These are phyloP conservation scores for Scaptomyza pallida DNA, from an alignment of 1,140 invertebrate genomes.

Conservation along the genomic window DNA sequence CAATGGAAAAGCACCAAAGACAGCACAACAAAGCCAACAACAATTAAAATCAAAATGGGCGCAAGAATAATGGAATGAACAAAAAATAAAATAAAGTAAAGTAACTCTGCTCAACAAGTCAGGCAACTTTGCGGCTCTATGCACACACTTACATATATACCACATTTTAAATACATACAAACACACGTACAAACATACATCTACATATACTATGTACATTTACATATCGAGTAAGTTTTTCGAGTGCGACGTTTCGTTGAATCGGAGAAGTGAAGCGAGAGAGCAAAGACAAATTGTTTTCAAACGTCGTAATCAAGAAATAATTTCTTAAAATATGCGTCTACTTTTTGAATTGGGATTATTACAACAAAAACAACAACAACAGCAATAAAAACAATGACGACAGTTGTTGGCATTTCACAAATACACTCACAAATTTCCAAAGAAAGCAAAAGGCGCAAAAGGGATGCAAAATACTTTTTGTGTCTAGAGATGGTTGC, in stretches of 20 bases:
- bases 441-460: constrained; percentile 41
- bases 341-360: constrained; percentile 81
- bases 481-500: constrained; percentile 45
- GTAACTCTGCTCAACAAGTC: constrained; percentile 76
- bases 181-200: constrained; percentile 14
- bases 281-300: constrained; percentile 83
- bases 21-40: constrained; percentile 56
- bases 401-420: constrained; percentile 43
- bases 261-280: constrained; percentile 70
- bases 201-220: constrained; percentile 23
- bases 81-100: too few species aligned
- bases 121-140: constrained; percentile 70
- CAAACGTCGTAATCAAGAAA: constrained; percentile 82
- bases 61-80: constrained; percentile 80
- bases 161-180: too few species aligned
- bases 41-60: constrained; percentile 76
- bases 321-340: constrained; percentile 83
- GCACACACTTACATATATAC: constrained; percentile 51
- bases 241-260: constrained; percentile 31
- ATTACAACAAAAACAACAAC: constrained; percentile 64
- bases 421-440: constrained; percentile 29
- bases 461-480: constrained; percentile 76
- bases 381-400: constrained; percentile 36
- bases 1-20: constrained; percentile 69
- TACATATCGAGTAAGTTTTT: constrained; percentile 53